A percentile compares a stretch with the other conserved stretches of the same genome.
Conservation (phyloP, 2,888 invertebrate genomes). For the Geotrupes spiniger region DNA sequence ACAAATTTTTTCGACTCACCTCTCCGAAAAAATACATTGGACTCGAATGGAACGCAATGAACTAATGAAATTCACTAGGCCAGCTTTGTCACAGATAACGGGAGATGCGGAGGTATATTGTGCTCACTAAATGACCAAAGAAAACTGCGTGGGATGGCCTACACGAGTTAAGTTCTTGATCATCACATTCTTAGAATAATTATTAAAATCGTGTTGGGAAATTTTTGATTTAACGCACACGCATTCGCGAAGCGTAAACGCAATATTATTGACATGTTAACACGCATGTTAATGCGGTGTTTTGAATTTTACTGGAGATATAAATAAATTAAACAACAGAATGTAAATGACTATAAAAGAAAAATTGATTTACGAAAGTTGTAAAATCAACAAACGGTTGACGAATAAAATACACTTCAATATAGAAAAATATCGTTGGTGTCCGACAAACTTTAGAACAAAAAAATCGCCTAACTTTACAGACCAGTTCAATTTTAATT, state of each 20-base stretch:
- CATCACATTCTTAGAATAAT: constrained; percentile 18
- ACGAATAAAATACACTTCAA: no score
- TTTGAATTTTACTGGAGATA: no score
- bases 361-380: no score
- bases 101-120: constrained; percentile 11
- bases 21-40: no score
- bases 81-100: constrained; percentile 12
- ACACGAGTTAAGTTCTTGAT: constrained; percentile 10
- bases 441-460: no score
- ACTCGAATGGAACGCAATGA: constrained; percentile 6
- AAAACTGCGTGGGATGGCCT: constrained; percentile 11
- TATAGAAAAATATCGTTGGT: no score
- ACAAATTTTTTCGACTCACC: no score
- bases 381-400: no score
- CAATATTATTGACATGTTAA: constrained; percentile 2
- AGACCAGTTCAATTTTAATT: no score
- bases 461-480: no score
- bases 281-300: background rate
- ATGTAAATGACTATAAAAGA: no score
- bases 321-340: no score
- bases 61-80: constrained; percentile 14
- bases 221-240: constrained; percentile 10
- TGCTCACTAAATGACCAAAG: constrained; percentile 10
- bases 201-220: constrained; percentile 8
- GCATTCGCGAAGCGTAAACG: constrained; percentile 1